phyloP scores from a whole-genome alignment of 2,797 vertebrate genomes.

The Todus mexicanus region DNA sequence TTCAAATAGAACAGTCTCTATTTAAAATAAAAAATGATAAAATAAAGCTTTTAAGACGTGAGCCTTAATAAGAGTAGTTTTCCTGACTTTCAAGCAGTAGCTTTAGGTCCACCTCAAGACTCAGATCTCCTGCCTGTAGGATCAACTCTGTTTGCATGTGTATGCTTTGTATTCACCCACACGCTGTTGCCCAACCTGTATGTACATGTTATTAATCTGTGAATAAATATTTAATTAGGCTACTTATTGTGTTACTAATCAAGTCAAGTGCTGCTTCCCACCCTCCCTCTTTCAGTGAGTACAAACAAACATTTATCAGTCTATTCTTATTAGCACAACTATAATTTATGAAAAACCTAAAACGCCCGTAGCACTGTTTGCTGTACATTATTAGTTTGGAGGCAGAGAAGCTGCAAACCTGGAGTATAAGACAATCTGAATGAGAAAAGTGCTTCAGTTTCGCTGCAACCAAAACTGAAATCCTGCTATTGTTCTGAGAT shows the following conservation, averaged over 20 bases:
- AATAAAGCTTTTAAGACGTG: background rate
- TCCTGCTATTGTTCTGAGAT: background rate
- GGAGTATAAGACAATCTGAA: background rate
- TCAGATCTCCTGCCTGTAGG: conserved; percentile 59
- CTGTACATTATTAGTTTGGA: conserved; percentile 52
- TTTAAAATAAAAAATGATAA: background rate
- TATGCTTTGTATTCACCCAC: conserved; percentile 66
- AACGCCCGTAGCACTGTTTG: conserved; percentile 38
- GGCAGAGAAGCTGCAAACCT: conserved; percentile 29
- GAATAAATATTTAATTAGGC: conserved; percentile 75
- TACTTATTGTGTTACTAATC: conserved; percentile 72
- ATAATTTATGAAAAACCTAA: conserved; percentile 68
- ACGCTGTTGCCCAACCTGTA: conserved; percentile 68
- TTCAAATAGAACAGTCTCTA: background rate
- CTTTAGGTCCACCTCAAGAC: conserved; percentile 25
- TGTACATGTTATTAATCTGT: conserved; percentile 68
- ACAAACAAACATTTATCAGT: conserved; percentile 69
- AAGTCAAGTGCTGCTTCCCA: conserved; percentile 70
- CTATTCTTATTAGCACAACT: conserved; percentile 67
- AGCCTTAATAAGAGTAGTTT: background rate
- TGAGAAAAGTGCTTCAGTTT: background rate
- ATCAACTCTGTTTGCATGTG: conserved; percentile 65
- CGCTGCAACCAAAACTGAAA: background rate
- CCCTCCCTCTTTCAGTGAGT: conserved; percentile 62
- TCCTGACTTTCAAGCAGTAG: conserved; percentile 10